phyloP scores from a whole-genome alignment of 1,140 invertebrate genomes.

The Hyphantria cunea region DNA sequence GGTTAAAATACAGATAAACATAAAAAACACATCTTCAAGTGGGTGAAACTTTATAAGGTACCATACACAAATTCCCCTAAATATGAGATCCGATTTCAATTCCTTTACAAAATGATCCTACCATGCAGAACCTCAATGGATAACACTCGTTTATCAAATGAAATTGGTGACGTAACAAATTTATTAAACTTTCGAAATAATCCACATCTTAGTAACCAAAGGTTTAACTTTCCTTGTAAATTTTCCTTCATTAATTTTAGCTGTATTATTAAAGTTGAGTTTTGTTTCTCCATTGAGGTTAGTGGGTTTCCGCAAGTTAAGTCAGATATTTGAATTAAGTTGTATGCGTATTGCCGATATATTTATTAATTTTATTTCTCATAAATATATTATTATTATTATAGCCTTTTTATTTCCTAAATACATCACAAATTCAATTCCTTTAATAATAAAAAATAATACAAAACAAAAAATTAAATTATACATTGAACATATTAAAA shows the following conservation, averaged over 20 bases:
- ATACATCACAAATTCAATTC: no score
- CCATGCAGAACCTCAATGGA: constrained; percentile 67
- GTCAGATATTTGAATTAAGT: no score
- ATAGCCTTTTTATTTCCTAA: no score
- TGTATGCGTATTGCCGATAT: no score
- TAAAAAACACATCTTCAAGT: constrained; percentile 64
- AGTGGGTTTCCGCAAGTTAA: constrained; percentile 20
- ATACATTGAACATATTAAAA: no score
- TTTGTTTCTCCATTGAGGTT: constrained; percentile 28
- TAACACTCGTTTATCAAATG: constrained; percentile 31
- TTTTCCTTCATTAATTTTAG: constrained; percentile 10
- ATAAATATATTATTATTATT: no score
- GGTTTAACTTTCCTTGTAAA: neutral
- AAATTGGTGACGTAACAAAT: constrained; percentile 27
- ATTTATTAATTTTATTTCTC: no score
- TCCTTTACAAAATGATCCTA: constrained; percentile 53
- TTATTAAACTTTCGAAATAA: constrained; percentile 26
- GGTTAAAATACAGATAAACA: constrained; percentile 52
- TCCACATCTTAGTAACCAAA: constrained; percentile 8
- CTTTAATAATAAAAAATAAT: no score
- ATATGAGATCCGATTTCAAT: constrained; percentile 43
- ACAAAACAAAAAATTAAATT: no score
- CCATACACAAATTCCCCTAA: constrained; percentile 80
- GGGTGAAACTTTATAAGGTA: constrained; percentile 82
- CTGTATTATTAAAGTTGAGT: constrained; percentile 17